Evolutionary conservation across 2,888 invertebrate species (phyloP), one percentile per base, ranked within the genome.

Genomic region (Nephrotoma guestfalica): DNA sequence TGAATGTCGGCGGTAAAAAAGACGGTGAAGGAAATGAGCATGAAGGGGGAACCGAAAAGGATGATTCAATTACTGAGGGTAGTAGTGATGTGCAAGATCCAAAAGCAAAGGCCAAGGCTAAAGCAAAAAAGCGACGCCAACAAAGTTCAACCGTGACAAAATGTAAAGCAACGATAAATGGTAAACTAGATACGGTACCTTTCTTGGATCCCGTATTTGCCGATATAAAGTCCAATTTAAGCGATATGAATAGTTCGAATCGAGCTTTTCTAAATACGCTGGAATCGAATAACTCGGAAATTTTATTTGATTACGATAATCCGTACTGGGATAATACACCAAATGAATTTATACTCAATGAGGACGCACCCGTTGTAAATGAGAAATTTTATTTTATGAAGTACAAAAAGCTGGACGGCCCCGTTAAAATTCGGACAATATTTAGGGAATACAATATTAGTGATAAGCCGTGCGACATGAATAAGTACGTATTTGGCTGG

Each of bases 221-320:
- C 86, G 92, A 94, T 88, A 89, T 94, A 0, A 93, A 94, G 40
- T 93, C 94, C 0, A 93, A 93, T 0, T 91, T 93, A 0, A 94
- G 94, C 0, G 94, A 94, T 88, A 93, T 94, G 86, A 94, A 93
- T 45, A 93, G 94, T 47, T 93, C 94, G 0, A 94, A 93, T 89
- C 90, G 94, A 88, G 92, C 94, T 0, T 93, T 94, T 89, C 93
- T 94, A 88, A 93, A 94, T 15, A 93, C 93, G 83, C 88, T 94
- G 6, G 93, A 93, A 0, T 92, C 94, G 13, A 90, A 92, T 86
- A 92, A 93, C 88, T 91, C 91, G 0, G 91, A 91, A 87, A 87
- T 91, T 47, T 89, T 86, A 11, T 86, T 45, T 6, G 45, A 86
- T 30, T 86, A 86, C 9, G 86, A 89, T 86, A 90, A 90, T 86